Evolutionary conservation across 2,113 vertebrate genomes (phyloP), one percentile per base, ranked within the genome.

Genomic region (Gasterosteus aculeatus): DNA sequence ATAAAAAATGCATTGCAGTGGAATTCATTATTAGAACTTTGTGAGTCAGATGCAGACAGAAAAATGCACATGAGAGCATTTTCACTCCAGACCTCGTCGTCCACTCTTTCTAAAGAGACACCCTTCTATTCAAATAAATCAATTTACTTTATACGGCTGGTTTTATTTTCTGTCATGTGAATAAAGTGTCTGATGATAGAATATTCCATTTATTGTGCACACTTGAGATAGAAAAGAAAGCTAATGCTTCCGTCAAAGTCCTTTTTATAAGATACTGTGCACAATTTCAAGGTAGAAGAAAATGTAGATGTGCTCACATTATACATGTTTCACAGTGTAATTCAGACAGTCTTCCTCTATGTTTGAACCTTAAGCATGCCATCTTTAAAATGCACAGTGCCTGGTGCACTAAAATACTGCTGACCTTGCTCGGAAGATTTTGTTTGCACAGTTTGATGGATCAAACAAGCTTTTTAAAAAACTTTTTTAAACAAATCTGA

Each of bases 201-300:
- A 83, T 85, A 78, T 79, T 83, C 69, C 78, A 81, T 83, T 70
- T 83, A 65, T 59, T 75, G 69, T 79, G 71, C 64, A 69, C 41
- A 69, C 76, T 77, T 56, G 80, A 66, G 82, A 85, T 80, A 85
- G 54, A 77, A 82, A 42, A 49, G 31, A 69, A 77, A 80, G 66
- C 61, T 60, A 35, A 56, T 41, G 71, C 70, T 65, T 77, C 72
- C 79, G 71, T 79, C 81, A 81, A 64, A 68, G 75, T 66, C 71
- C 26, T 62, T 68, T 73, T 56, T 72, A 74, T 77, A 65, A 78
- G 80, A 82, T 63, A 77, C 72, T 71, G 68, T 22, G 46, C 4
- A 15, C 71, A 79, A 61, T 57, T 86, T 81, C 39, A 72, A 65
- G 72, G 51, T 67, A 73, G 58, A 61, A 74, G 69, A 65, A 78